phyloP scores from a whole-genome alignment of 2,888 invertebrate genomes.

The Uropetala carovei region DNA sequence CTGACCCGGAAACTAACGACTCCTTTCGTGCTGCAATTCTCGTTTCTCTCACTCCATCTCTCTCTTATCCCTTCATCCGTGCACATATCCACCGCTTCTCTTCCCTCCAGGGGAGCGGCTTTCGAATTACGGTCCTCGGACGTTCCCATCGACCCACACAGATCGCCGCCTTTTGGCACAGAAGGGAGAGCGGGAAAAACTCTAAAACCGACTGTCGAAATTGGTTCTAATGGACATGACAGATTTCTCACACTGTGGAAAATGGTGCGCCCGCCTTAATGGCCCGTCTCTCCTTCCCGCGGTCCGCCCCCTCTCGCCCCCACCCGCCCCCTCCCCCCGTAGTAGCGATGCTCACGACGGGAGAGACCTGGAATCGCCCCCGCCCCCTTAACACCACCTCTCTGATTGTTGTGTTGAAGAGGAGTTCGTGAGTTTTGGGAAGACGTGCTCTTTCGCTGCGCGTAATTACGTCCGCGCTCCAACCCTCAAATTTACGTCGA shows the following conservation, averaged over 20 bases:
- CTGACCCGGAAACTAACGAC: no score
- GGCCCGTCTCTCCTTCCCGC: not conserved
- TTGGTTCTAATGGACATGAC: conserved; percentile 35
- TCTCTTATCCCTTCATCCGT: no score
- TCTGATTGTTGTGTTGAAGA: conserved; percentile 24
- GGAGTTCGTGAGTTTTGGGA: conserved; percentile 3
- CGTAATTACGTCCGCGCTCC: not conserved
- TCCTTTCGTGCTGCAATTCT: no score
- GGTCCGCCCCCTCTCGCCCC: not conserved
- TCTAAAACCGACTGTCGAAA: not conserved
- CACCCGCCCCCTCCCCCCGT: not conserved
- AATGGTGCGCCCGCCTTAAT: conserved; percentile 24
- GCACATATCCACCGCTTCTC: no score
- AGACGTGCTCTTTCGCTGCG: not conserved
- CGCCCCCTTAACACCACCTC: not conserved
- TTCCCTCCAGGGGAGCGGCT: not conserved
- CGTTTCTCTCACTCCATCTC: not conserved
- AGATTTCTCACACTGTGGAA: conserved; percentile 26
- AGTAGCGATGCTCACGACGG: conserved; percentile 1
- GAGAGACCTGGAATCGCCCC: not conserved
- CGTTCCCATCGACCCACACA: not conserved
- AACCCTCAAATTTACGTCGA: not conserved
- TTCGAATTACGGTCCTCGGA: not conserved
- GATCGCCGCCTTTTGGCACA: not conserved
- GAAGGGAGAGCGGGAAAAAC: not conserved